Percentiles rank a stretch among this genome's conserved stretches.
Conservation (phyloP, 2,113 vertebrate species). For the Eulemur macaco region DNA sequence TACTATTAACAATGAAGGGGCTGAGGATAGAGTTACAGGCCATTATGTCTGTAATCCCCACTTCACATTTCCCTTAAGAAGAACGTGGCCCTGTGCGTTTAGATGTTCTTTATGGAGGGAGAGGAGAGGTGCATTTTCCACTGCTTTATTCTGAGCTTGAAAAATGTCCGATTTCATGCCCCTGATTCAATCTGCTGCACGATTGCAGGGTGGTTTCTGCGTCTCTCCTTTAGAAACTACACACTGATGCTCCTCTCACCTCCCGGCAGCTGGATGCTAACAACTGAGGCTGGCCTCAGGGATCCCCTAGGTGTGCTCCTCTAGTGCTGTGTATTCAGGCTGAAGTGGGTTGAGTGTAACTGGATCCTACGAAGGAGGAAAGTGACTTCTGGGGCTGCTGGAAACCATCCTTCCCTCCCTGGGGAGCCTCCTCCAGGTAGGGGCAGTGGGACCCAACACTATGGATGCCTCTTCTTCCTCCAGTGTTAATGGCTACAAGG, state of each 20-base stretch:
- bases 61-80: constrained; percentile 80
- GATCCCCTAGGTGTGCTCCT: constrained; percentile 49
- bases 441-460: neutral
- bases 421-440: neutral
- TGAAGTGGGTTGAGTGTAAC: neutral
- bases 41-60: constrained; percentile 75
- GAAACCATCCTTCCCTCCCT: neutral
- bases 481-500: neutral
- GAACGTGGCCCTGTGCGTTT: constrained; percentile 66
- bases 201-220: constrained; percentile 66
- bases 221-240: constrained; percentile 41
- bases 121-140: constrained; percentile 72
- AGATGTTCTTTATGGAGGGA: constrained; percentile 73
- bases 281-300: neutral
- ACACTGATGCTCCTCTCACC: neutral
- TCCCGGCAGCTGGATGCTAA: neutral
- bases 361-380: neutral
- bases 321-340: neutral
- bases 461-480: neutral
- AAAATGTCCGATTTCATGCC: constrained; percentile 79
- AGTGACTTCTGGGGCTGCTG: neutral
- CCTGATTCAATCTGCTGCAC: constrained; percentile 67
- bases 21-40: constrained; percentile 69
- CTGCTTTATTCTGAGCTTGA: constrained; percentile 73
- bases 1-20: constrained; percentile 65